Conservation (phyloP, 2,113 vertebrate species). For the Daubentonia madagascariensis region DNA sequence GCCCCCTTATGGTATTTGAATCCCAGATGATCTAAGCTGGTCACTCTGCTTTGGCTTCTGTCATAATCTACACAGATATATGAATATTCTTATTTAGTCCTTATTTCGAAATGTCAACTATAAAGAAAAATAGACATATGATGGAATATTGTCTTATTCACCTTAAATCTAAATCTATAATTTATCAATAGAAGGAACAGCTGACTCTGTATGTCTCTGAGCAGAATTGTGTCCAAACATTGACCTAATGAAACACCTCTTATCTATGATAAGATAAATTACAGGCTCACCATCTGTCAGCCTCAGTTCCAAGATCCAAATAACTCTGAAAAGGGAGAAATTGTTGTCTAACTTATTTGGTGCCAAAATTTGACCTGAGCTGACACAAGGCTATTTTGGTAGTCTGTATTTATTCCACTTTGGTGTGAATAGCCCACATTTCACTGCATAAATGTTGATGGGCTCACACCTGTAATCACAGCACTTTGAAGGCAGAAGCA, state of each 20-base stretch:
- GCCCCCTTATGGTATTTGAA: not conserved
- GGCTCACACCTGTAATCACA: too few relatives aligned
- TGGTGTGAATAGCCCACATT: not conserved
- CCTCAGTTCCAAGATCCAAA: not conserved
- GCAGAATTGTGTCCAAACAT: not conserved
- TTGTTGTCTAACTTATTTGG: not conserved
- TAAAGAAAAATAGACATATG: not conserved
- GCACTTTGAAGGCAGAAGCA: too few relatives aligned
- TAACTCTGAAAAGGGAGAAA: not conserved
- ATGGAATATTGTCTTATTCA: not conserved
- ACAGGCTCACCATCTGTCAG: not conserved
- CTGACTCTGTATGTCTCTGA: not conserved
- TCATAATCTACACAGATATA: not conserved
- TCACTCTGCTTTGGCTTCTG: not conserved
- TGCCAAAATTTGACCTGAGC: not conserved
- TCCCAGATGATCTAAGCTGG: not conserved
- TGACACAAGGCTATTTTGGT: not conserved
- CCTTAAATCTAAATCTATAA: not conserved
- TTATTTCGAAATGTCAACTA: not conserved
- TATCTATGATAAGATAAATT: not conserved
- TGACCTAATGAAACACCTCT: not conserved
- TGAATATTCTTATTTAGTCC: not conserved
- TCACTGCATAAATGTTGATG: not conserved
- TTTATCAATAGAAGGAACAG: not conserved
- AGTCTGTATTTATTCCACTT: not conserved